Evolutionary conservation across 2,888 invertebrate genomes (phyloP).

Genomic region (Elysia crispata): DNA sequence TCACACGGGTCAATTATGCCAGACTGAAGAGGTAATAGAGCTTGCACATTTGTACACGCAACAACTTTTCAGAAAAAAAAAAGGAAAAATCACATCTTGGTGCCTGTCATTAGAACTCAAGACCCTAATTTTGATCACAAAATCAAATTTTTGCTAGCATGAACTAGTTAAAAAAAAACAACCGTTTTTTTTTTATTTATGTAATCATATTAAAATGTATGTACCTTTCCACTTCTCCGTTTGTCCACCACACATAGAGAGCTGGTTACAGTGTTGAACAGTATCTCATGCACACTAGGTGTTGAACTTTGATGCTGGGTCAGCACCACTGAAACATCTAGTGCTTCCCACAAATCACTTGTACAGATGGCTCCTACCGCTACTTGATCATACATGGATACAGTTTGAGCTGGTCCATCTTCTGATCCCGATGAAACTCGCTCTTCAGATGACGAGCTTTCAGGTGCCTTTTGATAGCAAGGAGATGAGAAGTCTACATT

Average conservation of each 20-base stretch:
- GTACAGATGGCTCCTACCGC: background rate
- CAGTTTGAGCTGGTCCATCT: background rate
- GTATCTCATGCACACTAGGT: conserved; percentile 37
- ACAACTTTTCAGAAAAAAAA: background rate
- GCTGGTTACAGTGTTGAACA: conserved; percentile 45
- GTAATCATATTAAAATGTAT: background rate
- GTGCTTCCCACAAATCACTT: conserved; percentile 20
- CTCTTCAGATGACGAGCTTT: no score
- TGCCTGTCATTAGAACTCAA: background rate
- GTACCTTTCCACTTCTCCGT: conserved; percentile 35
- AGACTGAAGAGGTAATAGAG: no score
- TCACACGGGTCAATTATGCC: no score
- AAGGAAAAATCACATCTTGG: background rate
- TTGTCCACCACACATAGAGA: conserved; percentile 39
- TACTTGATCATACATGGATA: background rate
- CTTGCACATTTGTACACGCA: background rate
- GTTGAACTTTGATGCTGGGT: background rate
- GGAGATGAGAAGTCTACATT: no score
- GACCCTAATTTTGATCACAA: background rate
- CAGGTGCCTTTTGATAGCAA: no score
- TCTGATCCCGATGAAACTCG: background rate
- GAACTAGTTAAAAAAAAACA: background rate
- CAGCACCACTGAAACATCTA: conserved; percentile 35
- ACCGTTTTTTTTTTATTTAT: background rate
- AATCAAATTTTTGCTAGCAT: background rate